phyloP scores from a whole-genome alignment of 2,888 invertebrate genomes.

The Lamproptera curius region DNA sequence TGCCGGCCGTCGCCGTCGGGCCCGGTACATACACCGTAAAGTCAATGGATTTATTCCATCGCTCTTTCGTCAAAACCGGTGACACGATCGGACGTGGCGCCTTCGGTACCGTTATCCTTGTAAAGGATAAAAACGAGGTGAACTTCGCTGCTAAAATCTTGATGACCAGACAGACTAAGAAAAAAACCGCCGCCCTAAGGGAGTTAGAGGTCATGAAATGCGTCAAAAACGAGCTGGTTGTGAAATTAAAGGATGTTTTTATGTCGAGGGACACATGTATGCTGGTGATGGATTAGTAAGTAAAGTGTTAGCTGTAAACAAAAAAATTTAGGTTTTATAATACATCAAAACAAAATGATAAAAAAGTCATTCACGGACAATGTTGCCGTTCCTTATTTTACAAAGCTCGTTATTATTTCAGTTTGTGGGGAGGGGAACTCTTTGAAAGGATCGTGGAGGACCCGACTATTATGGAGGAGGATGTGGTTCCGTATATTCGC shows the following conservation, averaged over 20 bases:
- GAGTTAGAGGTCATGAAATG: conserved; percentile 93
- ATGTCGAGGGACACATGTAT: conserved; percentile 76
- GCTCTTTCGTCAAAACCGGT: conserved; percentile 26
- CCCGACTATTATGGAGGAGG: conserved; percentile 85
- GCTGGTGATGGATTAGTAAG: conserved; percentile 95
- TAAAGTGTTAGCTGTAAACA: conserved; percentile 29
- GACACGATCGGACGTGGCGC: conserved; percentile 35
- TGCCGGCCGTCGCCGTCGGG: too few species aligned
- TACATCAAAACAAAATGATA: too few species aligned
- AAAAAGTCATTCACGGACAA: too few species aligned
- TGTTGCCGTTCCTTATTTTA: too few species aligned
- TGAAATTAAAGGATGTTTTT: conserved; percentile 72
- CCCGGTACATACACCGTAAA: neutral
- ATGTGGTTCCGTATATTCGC: conserved; percentile 89
- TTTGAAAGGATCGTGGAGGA: conserved; percentile 96
- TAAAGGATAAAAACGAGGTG: conserved; percentile 42
- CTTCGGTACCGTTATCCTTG: conserved; percentile 34
- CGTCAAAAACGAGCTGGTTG: conserved; percentile 89
- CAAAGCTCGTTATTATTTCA: conserved; percentile 51
- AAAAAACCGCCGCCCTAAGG: conserved; percentile 86
- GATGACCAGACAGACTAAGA: conserved; percentile 83
- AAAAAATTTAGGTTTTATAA: too few species aligned
- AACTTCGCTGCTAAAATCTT: conserved; percentile 91
- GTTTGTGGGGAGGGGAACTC: conserved; percentile 94
- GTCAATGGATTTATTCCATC: neutral